Percentiles rank a stretch among this genome's conserved stretches.
Conservation (phyloP, 2,888 invertebrate species). For the Amblyjoppa fuscipennis region DNA sequence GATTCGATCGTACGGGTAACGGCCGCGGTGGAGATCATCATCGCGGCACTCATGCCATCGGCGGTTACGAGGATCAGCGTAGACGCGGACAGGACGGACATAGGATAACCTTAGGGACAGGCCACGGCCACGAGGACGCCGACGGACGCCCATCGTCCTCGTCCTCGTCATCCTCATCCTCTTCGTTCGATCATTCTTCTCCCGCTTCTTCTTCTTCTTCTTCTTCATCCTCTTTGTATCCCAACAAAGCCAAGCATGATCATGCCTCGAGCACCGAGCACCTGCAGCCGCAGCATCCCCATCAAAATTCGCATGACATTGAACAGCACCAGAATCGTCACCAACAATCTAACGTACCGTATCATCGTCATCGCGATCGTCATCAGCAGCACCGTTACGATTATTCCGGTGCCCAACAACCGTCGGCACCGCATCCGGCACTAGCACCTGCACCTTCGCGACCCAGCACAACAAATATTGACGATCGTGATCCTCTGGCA, state of each 20-base stretch:
- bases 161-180: conserved; percentile 65
- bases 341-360: conserved; percentile 75
- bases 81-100: conserved; percentile 64
- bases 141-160: conserved; percentile 53
- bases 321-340: conserved; percentile 76
- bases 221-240: conserved; percentile 62
- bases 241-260: conserved; percentile 80
- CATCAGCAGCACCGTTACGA: conserved; percentile 66
- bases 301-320: conserved; percentile 79
- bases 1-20: conserved; percentile 70
- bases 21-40: conserved; percentile 57
- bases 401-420: conserved; percentile 59
- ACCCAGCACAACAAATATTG: conserved; percentile 79
- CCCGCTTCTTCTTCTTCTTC: conserved; percentile 72
- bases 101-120: conserved; percentile 64
- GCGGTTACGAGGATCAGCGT: conserved; percentile 71
- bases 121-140: conserved; percentile 61
- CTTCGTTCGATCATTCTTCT: conserved; percentile 65
- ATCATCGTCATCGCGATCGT: conserved; percentile 72
- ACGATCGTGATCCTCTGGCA: conserved; percentile 78
- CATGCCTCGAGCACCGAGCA: conserved; percentile 80
- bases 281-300: conserved; percentile 80
- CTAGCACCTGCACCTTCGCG: conserved; percentile 78
- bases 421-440: conserved; percentile 65
- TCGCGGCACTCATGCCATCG: conserved; percentile 64